phyloP scores from a whole-genome alignment of 2,113 vertebrate species.

The Pipa parva region DNA sequence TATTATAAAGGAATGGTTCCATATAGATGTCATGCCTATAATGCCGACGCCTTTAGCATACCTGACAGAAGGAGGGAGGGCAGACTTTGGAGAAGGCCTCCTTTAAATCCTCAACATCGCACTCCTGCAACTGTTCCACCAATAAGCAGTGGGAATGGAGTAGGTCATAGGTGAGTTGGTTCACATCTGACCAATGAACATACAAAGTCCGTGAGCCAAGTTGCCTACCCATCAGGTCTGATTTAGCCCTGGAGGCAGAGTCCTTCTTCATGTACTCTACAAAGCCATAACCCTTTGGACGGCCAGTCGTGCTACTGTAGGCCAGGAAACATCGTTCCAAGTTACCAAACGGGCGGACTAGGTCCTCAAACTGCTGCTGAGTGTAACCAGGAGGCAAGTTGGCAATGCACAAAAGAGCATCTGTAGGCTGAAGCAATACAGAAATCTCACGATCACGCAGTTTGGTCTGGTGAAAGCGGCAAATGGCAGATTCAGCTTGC shows the following conservation, averaged over 20 bases:
- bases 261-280: constrained; percentile 97
- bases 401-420: constrained; percentile 84
- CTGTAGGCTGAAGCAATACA: constrained; percentile 86
- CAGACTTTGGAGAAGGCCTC: constrained; percentile 61
- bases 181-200: constrained; percentile 90
- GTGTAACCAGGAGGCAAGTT: constrained; percentile 79
- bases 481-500: constrained; percentile 81
- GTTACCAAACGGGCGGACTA: constrained; percentile 89
- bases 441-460: constrained; percentile 81
- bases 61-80: constrained; percentile 82
- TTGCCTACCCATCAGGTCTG: constrained; percentile 81
- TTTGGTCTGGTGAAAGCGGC: constrained; percentile 72
- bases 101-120: constrained; percentile 67
- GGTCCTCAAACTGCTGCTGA: constrained; percentile 87
- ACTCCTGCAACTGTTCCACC: constrained; percentile 74
- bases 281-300: constrained; percentile 90
- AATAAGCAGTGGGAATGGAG: constrained; percentile 84
- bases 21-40: no score
- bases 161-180: constrained; percentile 70
- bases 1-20: no score
- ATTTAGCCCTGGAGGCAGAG: constrained; percentile 84
- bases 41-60: no score
- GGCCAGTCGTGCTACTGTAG: constrained; percentile 71
- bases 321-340: constrained; percentile 89
- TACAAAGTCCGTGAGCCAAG: constrained; percentile 84